Evolutionary conservation across 1,140 invertebrate genomes (phyloP), one percentile per base, ranked within the genome.

Genomic region (Heliconius eleuchia): DNA sequence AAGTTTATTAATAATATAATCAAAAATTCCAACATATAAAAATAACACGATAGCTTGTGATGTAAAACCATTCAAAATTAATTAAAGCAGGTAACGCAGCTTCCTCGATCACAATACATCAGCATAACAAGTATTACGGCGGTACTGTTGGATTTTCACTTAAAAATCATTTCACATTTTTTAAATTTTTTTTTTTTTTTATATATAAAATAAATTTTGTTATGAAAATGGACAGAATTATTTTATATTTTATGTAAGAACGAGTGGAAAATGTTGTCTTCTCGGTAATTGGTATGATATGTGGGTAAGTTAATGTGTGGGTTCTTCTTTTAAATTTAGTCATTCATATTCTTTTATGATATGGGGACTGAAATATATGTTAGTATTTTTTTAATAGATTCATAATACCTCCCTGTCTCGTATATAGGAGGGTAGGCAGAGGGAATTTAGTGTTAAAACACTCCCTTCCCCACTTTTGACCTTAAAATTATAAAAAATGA

Each of bases 71-170:
- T 52, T 74, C 46, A 79, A 79, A 30, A 82, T 82, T 80, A 76
- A 82, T 82, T 82, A 73, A 72, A 57, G 71, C 74, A 76, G 73
- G 79, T 77, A 80, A 77, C 74, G 72, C 39, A 60, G 71, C 71
- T 57, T 76, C 74, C 71, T 60, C 72, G 60, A 74, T 80, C 77
- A 71, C 71, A 55, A 46, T 82, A 1, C 30, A 34, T 34, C 30
- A 34, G 76, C 23, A 23, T 23, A 23, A 23, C 23, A 82, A 76
- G 74, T 79, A 78, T 79, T 57, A 34, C 71, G 70, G 27, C 73
- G 60, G 27, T 66, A 30, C 23, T 9, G 27, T 66, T 30, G 60
- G 13, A 6, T 66, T 66, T 66, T 66, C 60, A 66, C 60, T 66
- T 66, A 30, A 66, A 66, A 66, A 30, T 66, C 60, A 66, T 66